phyloP scores from a whole-genome alignment of 2,888 invertebrate species.

The Eumerus sabulonum region DNA sequence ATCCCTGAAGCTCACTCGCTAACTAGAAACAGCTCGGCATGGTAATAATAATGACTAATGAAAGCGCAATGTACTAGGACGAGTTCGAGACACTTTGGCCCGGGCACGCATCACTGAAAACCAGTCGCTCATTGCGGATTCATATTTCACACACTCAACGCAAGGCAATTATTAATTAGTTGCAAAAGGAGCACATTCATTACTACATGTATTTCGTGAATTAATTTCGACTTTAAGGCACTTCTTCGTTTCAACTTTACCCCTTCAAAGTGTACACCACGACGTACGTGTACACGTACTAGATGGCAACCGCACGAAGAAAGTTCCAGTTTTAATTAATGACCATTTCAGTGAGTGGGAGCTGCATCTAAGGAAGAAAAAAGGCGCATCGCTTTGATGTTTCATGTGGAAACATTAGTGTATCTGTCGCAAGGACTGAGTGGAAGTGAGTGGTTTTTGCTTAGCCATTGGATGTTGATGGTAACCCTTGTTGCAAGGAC shows the following conservation, averaged over 20 bases:
- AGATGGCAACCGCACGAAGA: neutral
- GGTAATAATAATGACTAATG: no score
- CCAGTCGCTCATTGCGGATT: conserved; percentile 20
- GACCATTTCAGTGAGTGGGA: conserved; percentile 8
- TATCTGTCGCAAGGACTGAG: no score
- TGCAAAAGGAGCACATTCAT: conserved; percentile 19
- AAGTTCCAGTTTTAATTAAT: conserved; percentile 23
- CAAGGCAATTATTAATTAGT: conserved; percentile 42
- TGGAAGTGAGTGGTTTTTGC: no score
- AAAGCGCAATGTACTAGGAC: neutral
- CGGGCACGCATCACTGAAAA: conserved; percentile 22
- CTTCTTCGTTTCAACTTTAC: conserved; percentile 20
- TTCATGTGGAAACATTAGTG: conserved; percentile 4
- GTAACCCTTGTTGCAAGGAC: neutral
- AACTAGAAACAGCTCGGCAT: neutral
- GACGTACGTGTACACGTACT: neutral
- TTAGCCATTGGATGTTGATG: no score
- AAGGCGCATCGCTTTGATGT: conserved; percentile 9
- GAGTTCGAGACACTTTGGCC: conserved; percentile 12
- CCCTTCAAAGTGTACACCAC: neutral
- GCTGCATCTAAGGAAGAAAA: neutral
- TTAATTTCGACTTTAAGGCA: conserved; percentile 2
- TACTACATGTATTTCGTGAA: conserved; percentile 9
- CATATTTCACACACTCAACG: conserved; percentile 6
- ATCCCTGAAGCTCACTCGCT: no score